Conservation (phyloP, 2,113 vertebrate species). For the Carassius auratus region DNA sequence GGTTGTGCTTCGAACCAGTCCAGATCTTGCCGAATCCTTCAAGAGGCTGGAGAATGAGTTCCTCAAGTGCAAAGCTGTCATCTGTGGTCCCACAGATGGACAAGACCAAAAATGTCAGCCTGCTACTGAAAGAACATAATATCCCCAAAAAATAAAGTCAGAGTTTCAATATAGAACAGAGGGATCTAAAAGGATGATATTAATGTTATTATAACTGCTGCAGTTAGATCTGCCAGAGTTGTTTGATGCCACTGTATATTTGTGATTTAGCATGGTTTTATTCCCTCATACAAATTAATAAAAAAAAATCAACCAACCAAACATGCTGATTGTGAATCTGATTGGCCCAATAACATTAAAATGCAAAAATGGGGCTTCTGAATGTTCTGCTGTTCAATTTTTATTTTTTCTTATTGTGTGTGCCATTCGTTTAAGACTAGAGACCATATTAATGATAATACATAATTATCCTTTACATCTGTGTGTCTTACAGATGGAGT, state of each 20-base stretch:
- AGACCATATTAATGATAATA: neutral
- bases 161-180: neutral
- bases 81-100: conserved; percentile 52
- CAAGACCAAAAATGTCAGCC: neutral
- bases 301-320: neutral
- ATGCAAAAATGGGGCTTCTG: too few relatives aligned
- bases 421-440: too few relatives aligned
- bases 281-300: conserved; percentile 21
- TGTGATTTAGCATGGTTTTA: neutral
- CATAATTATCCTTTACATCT: neutral
- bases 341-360: neutral
- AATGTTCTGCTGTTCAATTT: neutral
- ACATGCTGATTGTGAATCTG: neutral
- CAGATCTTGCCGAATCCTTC: conserved; percentile 71
- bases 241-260: neutral
- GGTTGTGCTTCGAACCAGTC: conserved; percentile 77
- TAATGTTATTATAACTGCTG: neutral
- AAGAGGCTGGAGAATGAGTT: conserved; percentile 73
- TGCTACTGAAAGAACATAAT: conserved; percentile 10
- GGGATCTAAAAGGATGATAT: neutral
- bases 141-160: neutral
- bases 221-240: neutral
- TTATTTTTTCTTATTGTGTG: neutral
- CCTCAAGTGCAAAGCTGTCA: conserved; percentile 75
- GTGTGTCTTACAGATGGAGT: conserved; percentile 71